A percentile compares a stretch with the other conserved stretches of the same genome.
Conservation (phyloP, 1,140 invertebrate species). For the Heliconius hewitsoni region DNA sequence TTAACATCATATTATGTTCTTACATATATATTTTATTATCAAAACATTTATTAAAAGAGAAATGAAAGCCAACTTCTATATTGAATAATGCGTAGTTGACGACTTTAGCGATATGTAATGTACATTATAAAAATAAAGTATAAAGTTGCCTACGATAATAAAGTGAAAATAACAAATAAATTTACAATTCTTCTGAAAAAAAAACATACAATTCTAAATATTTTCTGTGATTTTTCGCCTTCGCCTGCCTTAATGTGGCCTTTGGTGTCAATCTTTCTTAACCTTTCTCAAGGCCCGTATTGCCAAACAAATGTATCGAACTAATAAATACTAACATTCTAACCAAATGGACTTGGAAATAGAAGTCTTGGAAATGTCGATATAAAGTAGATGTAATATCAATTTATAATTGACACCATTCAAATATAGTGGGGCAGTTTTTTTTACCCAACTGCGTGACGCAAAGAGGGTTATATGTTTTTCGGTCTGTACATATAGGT, state of each 20-base stretch:
- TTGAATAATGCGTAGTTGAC: too few relatives aligned
- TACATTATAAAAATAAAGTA: too few relatives aligned
- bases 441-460: too few relatives aligned
- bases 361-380: background rate
- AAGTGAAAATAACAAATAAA: too few relatives aligned
- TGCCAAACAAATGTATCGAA: background rate
- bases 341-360: constrained; percentile 5
- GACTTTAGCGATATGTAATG: too few relatives aligned
- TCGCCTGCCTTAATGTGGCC: background rate
- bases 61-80: too few relatives aligned
- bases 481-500: too few relatives aligned
- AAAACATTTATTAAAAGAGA: too few relatives aligned
- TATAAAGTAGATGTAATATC: background rate
- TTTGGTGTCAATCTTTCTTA: constrained; percentile 6
- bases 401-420: background rate
- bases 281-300: background rate
- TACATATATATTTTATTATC: too few relatives aligned
- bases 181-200: background rate
- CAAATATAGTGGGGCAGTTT: background rate
- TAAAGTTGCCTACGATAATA: too few relatives aligned
- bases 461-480: too few relatives aligned
- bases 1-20: too few relatives aligned
- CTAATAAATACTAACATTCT: background rate
- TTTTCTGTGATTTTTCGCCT: background rate
- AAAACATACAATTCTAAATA: background rate